Evolutionary conservation across 2,888 invertebrate species (phyloP).

Genomic region (Drosophila acutilabella): DNA sequence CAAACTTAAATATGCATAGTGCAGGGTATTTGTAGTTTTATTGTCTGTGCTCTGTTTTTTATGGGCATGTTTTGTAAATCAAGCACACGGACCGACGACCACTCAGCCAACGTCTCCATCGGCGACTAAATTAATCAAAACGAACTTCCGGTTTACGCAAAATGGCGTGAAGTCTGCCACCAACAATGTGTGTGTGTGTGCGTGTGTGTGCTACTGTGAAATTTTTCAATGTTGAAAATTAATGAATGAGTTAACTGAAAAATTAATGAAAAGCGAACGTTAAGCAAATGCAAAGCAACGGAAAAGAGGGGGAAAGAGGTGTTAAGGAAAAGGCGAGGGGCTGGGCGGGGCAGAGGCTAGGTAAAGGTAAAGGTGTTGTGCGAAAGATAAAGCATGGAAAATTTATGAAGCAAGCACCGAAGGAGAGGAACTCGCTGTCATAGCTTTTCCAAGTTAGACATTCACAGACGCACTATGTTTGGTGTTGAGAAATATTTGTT

Average conservation of each 20-base stretch:
- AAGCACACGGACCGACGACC: slow-evolving; percentile 38
- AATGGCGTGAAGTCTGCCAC: slow-evolving; percentile 76
- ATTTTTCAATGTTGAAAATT: slow-evolving; percentile 70
- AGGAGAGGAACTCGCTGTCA: slow-evolving; percentile 47
- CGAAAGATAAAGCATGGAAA: slow-evolving; percentile 79
- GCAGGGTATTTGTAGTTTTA: slow-evolving; percentile 33
- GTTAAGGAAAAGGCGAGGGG: neutral
- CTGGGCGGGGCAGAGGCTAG: neutral
- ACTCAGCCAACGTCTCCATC: slow-evolving; percentile 69
- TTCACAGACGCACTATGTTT: slow-evolving; percentile 64
- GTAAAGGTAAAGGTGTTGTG: slow-evolving; percentile 71
- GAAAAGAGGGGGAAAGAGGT: slow-evolving; percentile 12
- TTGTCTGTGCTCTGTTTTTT: slow-evolving; percentile 32
- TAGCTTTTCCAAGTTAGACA: slow-evolving; percentile 67
- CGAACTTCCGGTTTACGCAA: slow-evolving; percentile 81
- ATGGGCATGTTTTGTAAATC: slow-evolving; percentile 64
- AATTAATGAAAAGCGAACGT: slow-evolving; percentile 75
- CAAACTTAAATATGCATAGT: neutral
- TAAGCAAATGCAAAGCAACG: slow-evolving; percentile 18
- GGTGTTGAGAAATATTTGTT: slow-evolving; percentile 76
- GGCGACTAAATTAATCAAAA: slow-evolving; percentile 82
- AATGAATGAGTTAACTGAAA: slow-evolving; percentile 82
- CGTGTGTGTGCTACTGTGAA: slow-evolving; percentile 55
- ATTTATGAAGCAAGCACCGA: slow-evolving; percentile 73
- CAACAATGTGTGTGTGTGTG: slow-evolving; percentile 23